Evolutionary conservation across 2,888 invertebrate genomes (phyloP).

Genomic region (Caenorhabditis auriculariae): DNA sequence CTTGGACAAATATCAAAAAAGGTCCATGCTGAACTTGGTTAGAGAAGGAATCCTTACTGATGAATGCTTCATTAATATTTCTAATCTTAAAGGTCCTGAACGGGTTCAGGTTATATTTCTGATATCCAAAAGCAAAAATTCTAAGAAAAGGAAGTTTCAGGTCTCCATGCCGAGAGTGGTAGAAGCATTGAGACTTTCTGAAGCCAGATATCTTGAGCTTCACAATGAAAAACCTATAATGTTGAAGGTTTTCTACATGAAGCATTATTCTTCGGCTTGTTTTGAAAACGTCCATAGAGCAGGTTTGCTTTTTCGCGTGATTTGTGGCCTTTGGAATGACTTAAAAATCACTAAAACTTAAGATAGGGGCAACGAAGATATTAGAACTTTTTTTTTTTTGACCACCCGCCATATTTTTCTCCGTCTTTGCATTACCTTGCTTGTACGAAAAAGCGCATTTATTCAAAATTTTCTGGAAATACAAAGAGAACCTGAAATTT

Average conservation of each 20-base stretch:
- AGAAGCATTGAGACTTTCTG: slow-evolving; percentile 34
- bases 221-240: slow-evolving; percentile 27
- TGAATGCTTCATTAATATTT: slow-evolving; percentile 50
- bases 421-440: too few relatives aligned
- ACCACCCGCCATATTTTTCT: too few relatives aligned
- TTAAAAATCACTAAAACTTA: background rate
- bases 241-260: slow-evolving; percentile 29
- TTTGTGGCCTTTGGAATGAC: background rate
- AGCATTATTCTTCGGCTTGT: slow-evolving; percentile 48
- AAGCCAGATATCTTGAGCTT: slow-evolving; percentile 20
- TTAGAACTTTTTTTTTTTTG: too few relatives aligned
- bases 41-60: slow-evolving; percentile 50
- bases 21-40: slow-evolving; percentile 38
- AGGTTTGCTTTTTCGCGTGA: too few relatives aligned
- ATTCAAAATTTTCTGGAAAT: too few relatives aligned
- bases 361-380: background rate
- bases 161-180: slow-evolving; percentile 50
- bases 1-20: slow-evolving; percentile 45
- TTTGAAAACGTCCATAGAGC: slow-evolving; percentile 43
- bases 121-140: background rate
- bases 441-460: too few relatives aligned
- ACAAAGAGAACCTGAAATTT: too few relatives aligned
- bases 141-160: slow-evolving; percentile 15
- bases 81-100: slow-evolving; percentile 45
- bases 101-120: slow-evolving; percentile 36